phyloP scores from a whole-genome alignment of 2,797 vertebrate genomes.

The Poecilia gillii region DNA sequence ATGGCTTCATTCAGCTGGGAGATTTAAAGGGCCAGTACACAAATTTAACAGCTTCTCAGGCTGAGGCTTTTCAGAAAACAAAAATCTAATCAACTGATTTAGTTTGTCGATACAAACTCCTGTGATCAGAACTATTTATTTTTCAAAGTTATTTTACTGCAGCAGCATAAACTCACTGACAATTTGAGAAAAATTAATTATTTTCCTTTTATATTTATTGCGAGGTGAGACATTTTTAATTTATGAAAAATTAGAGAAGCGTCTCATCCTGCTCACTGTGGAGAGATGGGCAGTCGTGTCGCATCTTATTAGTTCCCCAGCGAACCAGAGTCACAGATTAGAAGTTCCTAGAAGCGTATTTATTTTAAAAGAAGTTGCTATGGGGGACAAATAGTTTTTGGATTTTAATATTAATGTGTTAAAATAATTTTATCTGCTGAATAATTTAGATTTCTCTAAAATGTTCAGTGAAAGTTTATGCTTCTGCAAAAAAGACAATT shows the following conservation, averaged over 20 bases:
- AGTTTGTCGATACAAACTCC: neutral
- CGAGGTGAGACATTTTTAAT: neutral
- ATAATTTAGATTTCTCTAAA: neutral
- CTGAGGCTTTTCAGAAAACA: neutral
- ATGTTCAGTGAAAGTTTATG: neutral
- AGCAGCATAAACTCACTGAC: neutral
- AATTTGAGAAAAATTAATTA: neutral
- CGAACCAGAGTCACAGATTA: neutral
- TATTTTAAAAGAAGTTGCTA: neutral
- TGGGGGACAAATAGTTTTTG: neutral
- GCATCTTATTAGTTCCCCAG: neutral
- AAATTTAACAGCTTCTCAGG: neutral
- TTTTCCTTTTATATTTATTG: neutral
- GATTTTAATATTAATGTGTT: neutral
- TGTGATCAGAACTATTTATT: neutral
- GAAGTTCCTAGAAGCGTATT: neutral
- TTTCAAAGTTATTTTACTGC: neutral
- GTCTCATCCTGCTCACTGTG: neutral
- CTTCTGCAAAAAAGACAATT: neutral
- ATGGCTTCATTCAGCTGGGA: conserved; percentile 31
- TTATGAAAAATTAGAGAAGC: rapidly evolving
- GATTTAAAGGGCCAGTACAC: conserved; percentile 33
- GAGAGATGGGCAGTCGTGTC: neutral
- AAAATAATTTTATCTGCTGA: neutral
- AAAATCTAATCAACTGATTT: neutral